These are phyloP conservation scores for Psammodynastes pulverulentus DNA, from an alignment of 2,113 vertebrate species.

Conservation along the genomic window DNA sequence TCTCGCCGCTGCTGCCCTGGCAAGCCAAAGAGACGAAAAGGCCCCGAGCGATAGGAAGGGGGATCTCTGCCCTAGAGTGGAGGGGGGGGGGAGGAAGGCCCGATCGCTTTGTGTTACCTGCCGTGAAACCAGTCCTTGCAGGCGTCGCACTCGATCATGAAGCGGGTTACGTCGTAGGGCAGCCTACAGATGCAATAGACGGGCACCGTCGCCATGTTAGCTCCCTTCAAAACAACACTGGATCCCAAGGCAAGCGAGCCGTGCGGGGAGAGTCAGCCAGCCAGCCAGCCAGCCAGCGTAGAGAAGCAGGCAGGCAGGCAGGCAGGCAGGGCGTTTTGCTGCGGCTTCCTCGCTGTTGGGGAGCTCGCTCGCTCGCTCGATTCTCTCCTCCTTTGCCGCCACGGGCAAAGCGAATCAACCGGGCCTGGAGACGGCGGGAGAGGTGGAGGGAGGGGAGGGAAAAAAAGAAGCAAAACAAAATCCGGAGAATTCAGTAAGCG, in stretches of 20 bases:
- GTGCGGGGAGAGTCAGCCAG: neutral
- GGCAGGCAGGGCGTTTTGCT: slow-evolving; percentile 29
- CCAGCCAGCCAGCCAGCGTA: neutral
- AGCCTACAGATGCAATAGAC: slow-evolving; percentile 98
- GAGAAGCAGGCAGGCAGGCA: neutral
- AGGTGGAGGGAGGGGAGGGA: neutral
- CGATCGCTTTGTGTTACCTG: slow-evolving; percentile 78
- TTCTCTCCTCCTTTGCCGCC: slow-evolving; percentile 18
- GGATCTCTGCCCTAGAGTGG: slow-evolving; percentile 17
- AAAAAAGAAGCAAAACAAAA: neutral
- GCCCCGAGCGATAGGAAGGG: slow-evolving; percentile 23
- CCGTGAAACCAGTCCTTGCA: slow-evolving; percentile 98
- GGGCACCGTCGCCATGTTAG: slow-evolving; percentile 98
- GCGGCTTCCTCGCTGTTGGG: slow-evolving; percentile 55
- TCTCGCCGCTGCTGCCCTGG: slow-evolving; percentile 33
- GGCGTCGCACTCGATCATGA: slow-evolving; percentile 97
- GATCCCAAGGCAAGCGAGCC: slow-evolving; percentile 49
- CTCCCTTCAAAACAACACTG: slow-evolving; percentile 82
- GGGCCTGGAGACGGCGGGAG: slow-evolving; percentile 28
- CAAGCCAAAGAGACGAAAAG: slow-evolving; percentile 12
- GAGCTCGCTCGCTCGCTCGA: slow-evolving; percentile 15
- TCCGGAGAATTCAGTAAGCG: slow-evolving; percentile 38
- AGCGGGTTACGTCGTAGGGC: slow-evolving; percentile 97
- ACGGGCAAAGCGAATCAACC: neutral
- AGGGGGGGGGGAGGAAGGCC: neutral